phyloP scores from a whole-genome alignment of 2,797 vertebrate species.

The Dendrocincla fuliginosa region DNA sequence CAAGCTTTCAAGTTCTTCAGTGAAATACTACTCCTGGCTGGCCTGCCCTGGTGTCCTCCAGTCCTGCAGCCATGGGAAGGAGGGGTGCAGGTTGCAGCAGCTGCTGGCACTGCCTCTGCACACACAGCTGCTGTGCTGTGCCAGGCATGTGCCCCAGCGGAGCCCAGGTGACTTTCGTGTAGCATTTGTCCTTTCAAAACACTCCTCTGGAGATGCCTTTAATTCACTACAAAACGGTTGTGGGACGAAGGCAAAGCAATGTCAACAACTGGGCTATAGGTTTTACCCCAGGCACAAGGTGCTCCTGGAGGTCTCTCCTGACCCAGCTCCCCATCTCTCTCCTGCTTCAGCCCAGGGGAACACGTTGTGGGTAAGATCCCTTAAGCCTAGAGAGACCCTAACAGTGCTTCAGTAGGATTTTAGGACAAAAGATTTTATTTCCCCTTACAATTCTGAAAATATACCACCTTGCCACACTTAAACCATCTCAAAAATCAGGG shows the following conservation, averaged over 20 bases:
- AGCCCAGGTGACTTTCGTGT: not conserved
- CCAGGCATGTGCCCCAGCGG: not conserved
- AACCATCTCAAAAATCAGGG: not conserved
- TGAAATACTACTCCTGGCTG: not conserved
- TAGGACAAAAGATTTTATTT: not conserved
- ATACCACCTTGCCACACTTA: not conserved
- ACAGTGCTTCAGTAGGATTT: not conserved
- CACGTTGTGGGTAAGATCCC: accelerated
- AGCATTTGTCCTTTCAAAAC: not conserved
- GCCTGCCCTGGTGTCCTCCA: not conserved
- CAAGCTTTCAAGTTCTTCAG: not conserved
- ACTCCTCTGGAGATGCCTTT: not conserved
- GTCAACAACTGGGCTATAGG: accelerated
- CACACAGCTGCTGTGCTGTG: not conserved
- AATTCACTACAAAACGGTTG: accelerated
- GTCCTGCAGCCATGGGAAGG: not conserved
- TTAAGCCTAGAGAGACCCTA: not conserved
- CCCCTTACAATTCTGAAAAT: not conserved
- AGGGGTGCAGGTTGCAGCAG: not conserved
- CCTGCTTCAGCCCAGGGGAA: not conserved
- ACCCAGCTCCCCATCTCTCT: not conserved
- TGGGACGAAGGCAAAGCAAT: not conserved
- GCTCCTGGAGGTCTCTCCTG: not conserved
- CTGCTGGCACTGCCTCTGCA: not conserved
- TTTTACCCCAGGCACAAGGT: not conserved